Evolutionary conservation across 2,888 invertebrate species (phyloP).

Genomic region (Stenodera caucasica): DNA sequence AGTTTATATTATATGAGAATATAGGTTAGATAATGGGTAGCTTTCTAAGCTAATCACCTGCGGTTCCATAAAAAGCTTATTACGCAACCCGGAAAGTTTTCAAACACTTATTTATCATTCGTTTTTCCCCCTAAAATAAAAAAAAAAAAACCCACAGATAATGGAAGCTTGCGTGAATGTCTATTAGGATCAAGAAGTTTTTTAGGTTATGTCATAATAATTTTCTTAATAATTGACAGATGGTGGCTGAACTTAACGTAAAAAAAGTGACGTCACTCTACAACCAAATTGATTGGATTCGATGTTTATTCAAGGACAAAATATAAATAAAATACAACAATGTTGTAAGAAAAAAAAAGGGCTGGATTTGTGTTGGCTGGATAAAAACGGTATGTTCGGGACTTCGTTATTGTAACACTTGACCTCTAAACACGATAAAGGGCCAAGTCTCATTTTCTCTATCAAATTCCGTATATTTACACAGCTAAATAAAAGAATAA

Average conservation of each 20-base stretch:
- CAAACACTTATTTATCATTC: neutral
- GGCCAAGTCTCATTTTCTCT: neutral
- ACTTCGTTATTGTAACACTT: neutral
- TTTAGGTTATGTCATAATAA: too few species aligned
- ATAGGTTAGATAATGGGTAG: neutral
- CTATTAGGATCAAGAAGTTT: neutral
- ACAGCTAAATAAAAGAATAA: neutral
- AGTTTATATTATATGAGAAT: neutral
- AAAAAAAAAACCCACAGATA: neutral
- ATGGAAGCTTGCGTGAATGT: neutral
- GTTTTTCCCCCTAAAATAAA: neutral
- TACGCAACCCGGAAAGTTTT: neutral
- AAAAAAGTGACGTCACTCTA: too few species aligned
- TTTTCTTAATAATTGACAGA: too few species aligned
- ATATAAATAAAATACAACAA: too few species aligned
- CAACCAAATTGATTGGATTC: too few species aligned
- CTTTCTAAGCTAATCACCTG: conserved; percentile 3
- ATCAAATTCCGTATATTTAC: neutral
- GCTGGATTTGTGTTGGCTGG: neutral
- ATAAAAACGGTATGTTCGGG: neutral
- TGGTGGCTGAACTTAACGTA: too few species aligned
- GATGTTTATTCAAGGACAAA: too few species aligned
- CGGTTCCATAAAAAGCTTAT: neutral
- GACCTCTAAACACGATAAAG: neutral
- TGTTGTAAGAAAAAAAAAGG: neutral